Evolutionary conservation across 2,888 invertebrate genomes (phyloP).

Genomic region (Drosophila anomelani): DNA sequence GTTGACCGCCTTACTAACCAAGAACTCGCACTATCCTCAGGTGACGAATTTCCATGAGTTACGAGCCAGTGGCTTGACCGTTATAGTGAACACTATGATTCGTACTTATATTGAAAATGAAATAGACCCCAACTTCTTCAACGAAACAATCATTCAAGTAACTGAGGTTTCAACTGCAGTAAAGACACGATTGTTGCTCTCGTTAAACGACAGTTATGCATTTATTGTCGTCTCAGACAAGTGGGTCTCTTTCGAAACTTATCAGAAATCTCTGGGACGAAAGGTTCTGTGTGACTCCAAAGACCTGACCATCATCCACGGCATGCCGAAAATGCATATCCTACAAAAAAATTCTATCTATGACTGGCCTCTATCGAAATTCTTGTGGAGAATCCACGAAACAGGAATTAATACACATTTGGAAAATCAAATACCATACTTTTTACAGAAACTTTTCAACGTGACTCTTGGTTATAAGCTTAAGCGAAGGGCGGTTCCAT

Average conservation of each 20-base stretch:
- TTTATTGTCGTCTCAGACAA: not conserved
- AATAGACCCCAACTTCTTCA: not conserved
- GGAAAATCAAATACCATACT: not conserved
- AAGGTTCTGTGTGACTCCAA: slow-evolving; percentile 2
- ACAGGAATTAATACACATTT: not conserved
- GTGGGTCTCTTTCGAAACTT: rapidly evolving
- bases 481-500: not conserved
- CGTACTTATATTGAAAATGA: not conserved
- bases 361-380: not conserved
- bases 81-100: not conserved
- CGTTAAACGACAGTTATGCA: slow-evolving; percentile 10
- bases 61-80: slow-evolving; percentile 7
- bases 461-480: not conserved
- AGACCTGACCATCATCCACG: not conserved
- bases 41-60: slow-evolving; percentile 31
- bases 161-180: not conserved
- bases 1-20: slow-evolving; percentile 39
- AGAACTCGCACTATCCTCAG: slow-evolving; percentile 6
- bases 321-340: not conserved
- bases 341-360: slow-evolving; percentile 2
- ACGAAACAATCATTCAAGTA: not conserved
- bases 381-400: not conserved
- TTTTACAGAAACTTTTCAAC: not conserved
- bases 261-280: not conserved
- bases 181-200: not conserved